These are phyloP conservation scores for Macrotrachela quadricornifera DNA, from an alignment of 1,140 invertebrate species.

Conservation along the genomic window DNA sequence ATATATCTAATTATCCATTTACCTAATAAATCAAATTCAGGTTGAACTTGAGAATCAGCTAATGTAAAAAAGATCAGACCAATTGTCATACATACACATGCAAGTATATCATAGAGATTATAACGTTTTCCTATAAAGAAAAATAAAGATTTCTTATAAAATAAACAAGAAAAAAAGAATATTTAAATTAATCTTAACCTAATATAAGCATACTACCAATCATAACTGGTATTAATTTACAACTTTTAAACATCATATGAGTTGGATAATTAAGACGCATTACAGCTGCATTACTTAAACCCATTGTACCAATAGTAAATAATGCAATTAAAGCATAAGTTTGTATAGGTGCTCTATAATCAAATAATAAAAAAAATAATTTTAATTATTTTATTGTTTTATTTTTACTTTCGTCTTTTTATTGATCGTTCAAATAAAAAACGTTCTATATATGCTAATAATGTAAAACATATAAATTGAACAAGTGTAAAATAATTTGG, in stretches of 20 bases:
- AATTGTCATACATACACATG: conserved; percentile 7
- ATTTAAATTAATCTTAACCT: background rate
- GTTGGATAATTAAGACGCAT: conserved; percentile 7
- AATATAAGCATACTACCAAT: conserved; percentile 4
- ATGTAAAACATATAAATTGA: no score
- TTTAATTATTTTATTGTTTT: no score
- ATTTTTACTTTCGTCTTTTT: no score
- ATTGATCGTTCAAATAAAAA: no score
- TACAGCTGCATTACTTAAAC: background rate
- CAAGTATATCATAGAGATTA: background rate
- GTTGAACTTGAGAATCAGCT: conserved; percentile 1
- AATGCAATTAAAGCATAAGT: conserved; percentile 6
- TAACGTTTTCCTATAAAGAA: conserved; percentile 29
- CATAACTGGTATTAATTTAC: conserved; percentile 9
- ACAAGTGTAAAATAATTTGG: no score
- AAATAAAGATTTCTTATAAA: no score
- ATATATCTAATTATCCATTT: no score
- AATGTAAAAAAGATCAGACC: conserved; percentile 7
- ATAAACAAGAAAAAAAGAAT: background rate
- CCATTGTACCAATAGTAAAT: conserved; percentile 4
- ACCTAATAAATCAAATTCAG: conserved; percentile 5
- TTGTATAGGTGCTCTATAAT: background rate
- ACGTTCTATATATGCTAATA: no score
- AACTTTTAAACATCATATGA: conserved; percentile 7
- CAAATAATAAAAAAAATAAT: no score